Base-by-base conservation (phyloP, 2,797 vertebrate genomes). In the Pyrocephalus nanus region DNA sequence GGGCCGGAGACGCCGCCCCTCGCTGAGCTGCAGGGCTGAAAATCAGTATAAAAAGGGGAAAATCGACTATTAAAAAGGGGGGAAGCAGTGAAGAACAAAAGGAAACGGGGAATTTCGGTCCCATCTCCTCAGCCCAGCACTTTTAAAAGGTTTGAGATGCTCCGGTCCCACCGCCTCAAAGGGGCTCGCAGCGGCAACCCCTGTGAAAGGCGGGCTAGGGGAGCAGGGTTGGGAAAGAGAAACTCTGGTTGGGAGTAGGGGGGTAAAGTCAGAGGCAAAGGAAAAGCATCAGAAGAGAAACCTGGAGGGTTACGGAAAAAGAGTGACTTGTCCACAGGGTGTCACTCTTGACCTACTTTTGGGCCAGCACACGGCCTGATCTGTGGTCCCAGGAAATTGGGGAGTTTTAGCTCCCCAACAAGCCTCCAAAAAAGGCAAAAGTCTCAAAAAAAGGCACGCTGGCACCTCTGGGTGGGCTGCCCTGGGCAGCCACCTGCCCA, bases 301-400 rank as follows among this genome's bases (percentile, higher is more conserved):
- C 70, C 25, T 48, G 26, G 7, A 4, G 51, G 60, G 78, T 29
- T 78, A 34, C 2, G 82, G 84, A 23, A 82, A 81, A 61, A 77
- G 53, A 94, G 72, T 11, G 67, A 70, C 19, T 94, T 89, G 96
- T 96, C 98, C 98, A 98, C 98, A 97, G 32, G 98, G 98, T 98
- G 98, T 98, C 98, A 98, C 97, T 97, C 96, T 98, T 98, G 97
- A 96, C 95, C 96, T 97, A 94, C 38, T 73, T 92, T 97, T 97
- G 82, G 72, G 66, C 88, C 93, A 61, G 45, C 62, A 87, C 50
- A n/a, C 85, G 51, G n/a, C 18, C 62, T 66, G 34, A 22, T 54
- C 92, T 73, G 58, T 38, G 94, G 95, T 91, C 94, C 22, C 82
- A 36, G 76, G 86, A 96, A 93, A 96, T 11, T 2, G 27, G 40